Base-by-base conservation (phyloP, 92 coral and sea anemone genomes). In the Actinostola sp. region DNA sequence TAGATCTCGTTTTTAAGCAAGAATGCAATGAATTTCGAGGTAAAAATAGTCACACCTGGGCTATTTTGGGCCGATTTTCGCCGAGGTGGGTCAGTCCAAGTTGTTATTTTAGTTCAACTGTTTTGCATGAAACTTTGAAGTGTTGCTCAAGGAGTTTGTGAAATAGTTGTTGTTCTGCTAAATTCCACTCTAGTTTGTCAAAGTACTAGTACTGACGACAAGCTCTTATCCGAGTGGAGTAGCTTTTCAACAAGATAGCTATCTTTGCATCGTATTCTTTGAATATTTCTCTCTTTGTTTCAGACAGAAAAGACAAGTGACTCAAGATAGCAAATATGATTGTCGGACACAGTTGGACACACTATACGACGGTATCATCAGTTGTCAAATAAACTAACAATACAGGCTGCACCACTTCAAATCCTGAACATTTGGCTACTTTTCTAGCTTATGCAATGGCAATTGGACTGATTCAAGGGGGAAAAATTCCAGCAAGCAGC, bases 201-300 rank as follows among this genome's bases (percentile, higher is more conserved):
- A 53, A 39, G 14, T 7, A 39, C 7, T 7, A 39, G 45, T 7
- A 4, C 9, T 2, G 4, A 27, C 10, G 17, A 11, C 4, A 20
- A 24, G 38, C 1, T 2, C 31, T 21, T 30, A n/a, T 2, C 38
- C 20, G n/a, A 27, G 19, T 27, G 28, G 29, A 8, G 20, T 3
- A 11, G 34, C 44, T 50, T 50, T 49, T 45, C 41, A 33, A 26
- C 26, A 29, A 8, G 44, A 38, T 52, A 68, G 19, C 62, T 13
- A 46, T 51, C 74, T 68, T 35, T 19, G 46, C 14, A 52, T 50
- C 57, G 62, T 68, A 68, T 68, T 68, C 74, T 56, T 68, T 30
- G 51, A 68, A 68, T 68, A 20, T 56, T 52, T 68, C 24, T 5
- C 27, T 57, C 38, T 27, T 3, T 9, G 2, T 57, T 57, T 53